Evolutionary conservation across 2,888 invertebrate genomes (phyloP).

Genomic region (Beris chalybata): DNA sequence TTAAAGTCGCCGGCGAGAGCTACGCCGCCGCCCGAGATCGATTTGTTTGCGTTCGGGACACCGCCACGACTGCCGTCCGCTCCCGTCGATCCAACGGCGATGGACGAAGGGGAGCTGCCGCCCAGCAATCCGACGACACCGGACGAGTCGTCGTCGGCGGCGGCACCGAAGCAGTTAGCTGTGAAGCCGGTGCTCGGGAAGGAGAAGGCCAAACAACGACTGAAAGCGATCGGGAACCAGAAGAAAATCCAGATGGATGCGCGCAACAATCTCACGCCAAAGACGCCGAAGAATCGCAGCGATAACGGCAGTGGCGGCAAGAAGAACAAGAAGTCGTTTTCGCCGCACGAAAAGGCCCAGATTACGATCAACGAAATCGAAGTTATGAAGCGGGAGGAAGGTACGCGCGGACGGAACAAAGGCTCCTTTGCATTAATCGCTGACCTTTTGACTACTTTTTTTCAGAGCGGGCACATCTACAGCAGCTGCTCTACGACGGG

Average conservation of each 20-base stretch:
- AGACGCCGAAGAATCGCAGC: background rate
- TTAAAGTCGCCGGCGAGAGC: too few relatives aligned
- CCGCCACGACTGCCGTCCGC: too few relatives aligned
- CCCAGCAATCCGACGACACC: background rate
- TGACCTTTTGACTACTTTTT: background rate
- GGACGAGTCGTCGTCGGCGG: background rate
- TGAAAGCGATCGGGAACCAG: constrained; percentile 34
- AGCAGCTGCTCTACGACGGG: constrained; percentile 21
- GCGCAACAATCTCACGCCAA: constrained; percentile 5
- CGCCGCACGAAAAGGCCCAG: constrained; percentile 36
- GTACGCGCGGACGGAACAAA: background rate
- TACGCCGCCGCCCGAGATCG: too few relatives aligned
- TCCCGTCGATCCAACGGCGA: too few relatives aligned
- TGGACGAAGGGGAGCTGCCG: background rate
- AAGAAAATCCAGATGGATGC: constrained; percentile 35
- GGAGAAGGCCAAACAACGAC: constrained; percentile 33
- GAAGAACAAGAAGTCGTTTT: constrained; percentile 31
- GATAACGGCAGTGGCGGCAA: background rate
- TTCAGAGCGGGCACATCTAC: constrained; percentile 24
- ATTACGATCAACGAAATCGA: constrained; percentile 36
- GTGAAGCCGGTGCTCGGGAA: constrained; percentile 33
- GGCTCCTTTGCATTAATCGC: background rate
- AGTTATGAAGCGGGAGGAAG: constrained; percentile 31
- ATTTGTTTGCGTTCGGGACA: too few relatives aligned
- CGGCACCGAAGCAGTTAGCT: background rate